Base-by-base conservation (phyloP, 1,140 invertebrate genomes). In the Tenebrio molitor region DNA sequence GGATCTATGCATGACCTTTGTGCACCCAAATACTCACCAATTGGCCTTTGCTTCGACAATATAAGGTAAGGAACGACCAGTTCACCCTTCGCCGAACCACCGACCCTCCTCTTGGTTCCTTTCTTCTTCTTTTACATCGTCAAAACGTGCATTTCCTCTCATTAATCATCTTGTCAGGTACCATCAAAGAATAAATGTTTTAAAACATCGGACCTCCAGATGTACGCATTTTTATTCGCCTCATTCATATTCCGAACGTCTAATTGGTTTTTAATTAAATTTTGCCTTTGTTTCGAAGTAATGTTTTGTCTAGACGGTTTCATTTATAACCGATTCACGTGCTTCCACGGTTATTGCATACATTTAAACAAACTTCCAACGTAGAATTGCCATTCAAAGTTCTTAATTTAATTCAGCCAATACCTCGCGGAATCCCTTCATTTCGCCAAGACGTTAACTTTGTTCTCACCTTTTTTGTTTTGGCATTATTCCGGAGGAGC, bases 1-100 rank as follows among this genome's bases (percentile, higher is more conserved):
- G 65, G 15, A 73, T 41, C 64, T 69, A 66, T 66, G 39, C 69
- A 71, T 73, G 71, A 73, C 71, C 71, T 73, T 69, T 73, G 71
- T 73, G 72, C 66, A 69, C 46, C 29, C 14, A 69, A 69, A 69
- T 69, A 69, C 33, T 33, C 53, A 69, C 46, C 33, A 36, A 42
- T 25, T 19, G 41, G 68, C 23, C 53, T 29, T 58, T 58, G 15
- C n/a, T 16, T 39, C 33, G 50, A 15, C 34, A 34, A 29, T 50
- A 58, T 69, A 34, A 39, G 53, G 46, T 58, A 69, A 69, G 64
- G 42, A 67, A 67, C 25, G 25, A 29, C 3, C 8, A 50, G 5
- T 46, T 21, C 8, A 8, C 50, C 10, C 23, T 14, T 25, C 12
- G 7, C n/a, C 42, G 8, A 15, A 15, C 46, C 7, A 8, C 16